Evolutionary conservation across 2,888 invertebrate genomes (phyloP).

Genomic region (Eupithecia subumbrata): DNA sequence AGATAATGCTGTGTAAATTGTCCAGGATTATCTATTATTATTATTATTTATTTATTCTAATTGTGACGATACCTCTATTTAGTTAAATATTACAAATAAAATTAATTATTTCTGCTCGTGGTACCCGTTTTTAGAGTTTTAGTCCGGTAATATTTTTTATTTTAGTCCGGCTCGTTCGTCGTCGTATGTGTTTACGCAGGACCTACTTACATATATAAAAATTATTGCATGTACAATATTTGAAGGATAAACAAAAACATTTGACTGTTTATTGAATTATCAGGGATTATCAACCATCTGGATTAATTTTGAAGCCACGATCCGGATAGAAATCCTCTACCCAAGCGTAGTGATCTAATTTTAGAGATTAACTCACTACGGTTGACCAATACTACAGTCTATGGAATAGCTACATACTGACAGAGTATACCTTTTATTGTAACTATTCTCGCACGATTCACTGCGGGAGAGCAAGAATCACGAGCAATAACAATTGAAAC

Average conservation of each 20-base stretch:
- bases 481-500: conserved; percentile 32
- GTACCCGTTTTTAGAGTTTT: too few relatives aligned
- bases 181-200: too few relatives aligned
- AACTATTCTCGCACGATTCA: conserved; percentile 42
- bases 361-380: conserved; percentile 27
- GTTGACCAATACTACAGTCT: conserved; percentile 31
- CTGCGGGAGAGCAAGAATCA: conserved; percentile 39
- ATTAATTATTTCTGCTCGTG: too few relatives aligned
- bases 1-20: too few relatives aligned
- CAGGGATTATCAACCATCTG: not conserved
- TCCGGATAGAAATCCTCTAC: not conserved
- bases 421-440: conserved; percentile 20
- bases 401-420: conserved; percentile 10
- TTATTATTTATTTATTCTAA: too few relatives aligned
- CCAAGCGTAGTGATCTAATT: conserved; percentile 16
- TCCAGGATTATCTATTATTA: too few relatives aligned
- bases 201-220: too few relatives aligned
- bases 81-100: too few relatives aligned
- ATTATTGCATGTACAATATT: too few relatives aligned
- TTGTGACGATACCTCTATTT: too few relatives aligned
- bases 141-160: too few relatives aligned
- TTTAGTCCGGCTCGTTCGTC: too few relatives aligned
- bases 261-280: not conserved
- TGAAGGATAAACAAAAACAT: not conserved
- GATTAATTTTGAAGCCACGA: not conserved